phyloP scores from a whole-genome alignment of 2,797 vertebrate species.

The Syngnathus acus region DNA sequence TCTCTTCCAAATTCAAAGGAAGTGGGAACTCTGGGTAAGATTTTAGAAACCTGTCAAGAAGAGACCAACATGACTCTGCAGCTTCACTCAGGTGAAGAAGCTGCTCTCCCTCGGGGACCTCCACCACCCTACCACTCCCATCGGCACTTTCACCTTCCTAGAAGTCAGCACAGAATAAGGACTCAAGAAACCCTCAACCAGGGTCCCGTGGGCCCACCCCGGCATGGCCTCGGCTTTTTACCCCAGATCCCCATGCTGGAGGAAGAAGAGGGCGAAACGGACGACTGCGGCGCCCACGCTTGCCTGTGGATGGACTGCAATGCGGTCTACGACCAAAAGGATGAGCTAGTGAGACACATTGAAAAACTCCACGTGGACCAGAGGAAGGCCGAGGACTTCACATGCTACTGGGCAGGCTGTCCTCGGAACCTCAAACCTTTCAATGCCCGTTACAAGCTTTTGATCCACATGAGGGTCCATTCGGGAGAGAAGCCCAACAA shows the following conservation, averaged over 20 bases:
- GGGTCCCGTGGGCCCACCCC: conserved; percentile 27
- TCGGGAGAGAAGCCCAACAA: conserved; percentile 98
- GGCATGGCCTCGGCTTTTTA: conserved; percentile 48
- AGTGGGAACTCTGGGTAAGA: conserved; percentile 34
- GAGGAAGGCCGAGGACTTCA: conserved; percentile 90
- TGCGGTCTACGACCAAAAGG: conserved; percentile 79
- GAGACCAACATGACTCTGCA: conserved; percentile 44
- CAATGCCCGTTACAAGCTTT: conserved; percentile 94
- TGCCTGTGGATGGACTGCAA: conserved; percentile 88
- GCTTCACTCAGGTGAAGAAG: conserved; percentile 34
- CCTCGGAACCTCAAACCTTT: conserved; percentile 89
- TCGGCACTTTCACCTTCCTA: conserved; percentile 64
- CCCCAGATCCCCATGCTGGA: conserved; percentile 65
- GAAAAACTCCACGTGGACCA: conserved; percentile 94
- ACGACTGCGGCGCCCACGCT: conserved; percentile 69
- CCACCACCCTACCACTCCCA: conserved; percentile 87
- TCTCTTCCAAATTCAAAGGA: conserved; percentile 41
- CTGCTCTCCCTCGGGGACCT: conserved; percentile 69
- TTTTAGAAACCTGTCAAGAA: conserved; percentile 54
- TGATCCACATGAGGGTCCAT: conserved; percentile 98
- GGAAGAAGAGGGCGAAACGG: conserved; percentile 79
- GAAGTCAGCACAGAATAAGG: conserved; percentile 35
- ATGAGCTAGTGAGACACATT: conserved; percentile 91
- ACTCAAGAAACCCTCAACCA: conserved; percentile 28
- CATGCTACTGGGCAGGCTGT: conserved; percentile 90